Evolutionary conservation across 2,797 vertebrate species (phyloP).

Genomic region (Cuculus canorus): DNA sequence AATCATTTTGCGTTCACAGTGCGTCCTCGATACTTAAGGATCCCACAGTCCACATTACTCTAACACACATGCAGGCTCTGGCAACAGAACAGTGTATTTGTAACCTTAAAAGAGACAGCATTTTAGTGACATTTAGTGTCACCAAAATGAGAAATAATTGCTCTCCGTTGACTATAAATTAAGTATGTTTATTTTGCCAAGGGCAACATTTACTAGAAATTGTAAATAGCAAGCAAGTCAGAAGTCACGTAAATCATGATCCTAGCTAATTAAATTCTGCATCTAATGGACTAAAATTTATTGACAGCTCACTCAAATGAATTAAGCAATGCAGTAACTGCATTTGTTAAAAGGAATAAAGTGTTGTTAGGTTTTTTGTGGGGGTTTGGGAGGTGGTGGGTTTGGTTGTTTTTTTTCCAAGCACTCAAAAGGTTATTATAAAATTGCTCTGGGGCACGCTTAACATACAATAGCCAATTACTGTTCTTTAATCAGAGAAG

Average conservation of each 20-base stretch:
- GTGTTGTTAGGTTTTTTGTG: background rate
- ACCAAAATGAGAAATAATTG: slow-evolving; percentile 65
- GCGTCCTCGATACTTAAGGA: background rate
- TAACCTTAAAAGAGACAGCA: slow-evolving; percentile 32
- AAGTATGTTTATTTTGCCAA: slow-evolving; percentile 67
- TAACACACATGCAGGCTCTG: background rate
- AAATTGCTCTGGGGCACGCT: slow-evolving; percentile 63
- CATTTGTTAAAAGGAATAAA: slow-evolving; percentile 69
- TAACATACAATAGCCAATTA: slow-evolving; percentile 64
- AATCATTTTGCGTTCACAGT: background rate
- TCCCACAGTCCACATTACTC: background rate
- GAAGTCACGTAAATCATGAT: slow-evolving; percentile 71
- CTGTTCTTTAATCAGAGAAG: slow-evolving; percentile 66
- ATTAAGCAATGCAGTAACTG: slow-evolving; percentile 68
- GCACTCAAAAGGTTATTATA: slow-evolving; percentile 65
- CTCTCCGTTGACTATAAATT: slow-evolving; percentile 54
- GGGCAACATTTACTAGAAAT: slow-evolving; percentile 67
- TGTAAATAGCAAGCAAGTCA: slow-evolving; percentile 67
- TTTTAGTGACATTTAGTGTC: slow-evolving; percentile 36
- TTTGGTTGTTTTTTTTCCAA: background rate
- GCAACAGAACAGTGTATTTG: background rate
- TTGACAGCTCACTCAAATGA: slow-evolving; percentile 74
- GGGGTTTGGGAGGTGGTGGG: background rate
- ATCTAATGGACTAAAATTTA: slow-evolving; percentile 75
- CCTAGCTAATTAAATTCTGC: slow-evolving; percentile 73